Evolutionary conservation across 2,888 invertebrate genomes (phyloP).

Genomic region (Eretmocerus hayati): DNA sequence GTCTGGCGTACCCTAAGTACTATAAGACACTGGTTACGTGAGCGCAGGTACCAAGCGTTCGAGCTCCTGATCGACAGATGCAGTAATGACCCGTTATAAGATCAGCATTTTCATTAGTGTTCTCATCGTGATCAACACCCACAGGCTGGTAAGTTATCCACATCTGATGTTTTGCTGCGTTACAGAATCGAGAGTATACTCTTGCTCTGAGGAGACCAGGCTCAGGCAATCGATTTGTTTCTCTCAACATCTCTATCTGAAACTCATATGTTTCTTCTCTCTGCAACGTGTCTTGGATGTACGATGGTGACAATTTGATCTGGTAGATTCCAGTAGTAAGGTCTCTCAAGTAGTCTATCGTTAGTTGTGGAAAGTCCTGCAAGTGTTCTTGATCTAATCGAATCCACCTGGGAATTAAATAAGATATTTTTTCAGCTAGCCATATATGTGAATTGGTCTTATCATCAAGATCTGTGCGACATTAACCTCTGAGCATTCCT

Average conservation of each 20-base stretch:
- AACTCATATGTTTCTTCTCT: not conserved
- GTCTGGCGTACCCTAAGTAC: slow-evolving; percentile 3
- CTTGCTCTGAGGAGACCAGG: not conserved
- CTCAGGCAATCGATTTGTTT: not conserved
- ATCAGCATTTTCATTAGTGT: not conserved
- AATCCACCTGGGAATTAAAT: no score
- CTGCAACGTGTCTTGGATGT: slow-evolving; percentile 1
- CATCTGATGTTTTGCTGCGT: not conserved
- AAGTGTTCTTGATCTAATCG: not conserved
- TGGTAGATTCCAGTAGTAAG: not conserved
- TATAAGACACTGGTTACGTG: slow-evolving; percentile 5
- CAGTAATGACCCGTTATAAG: slow-evolving; percentile 6
- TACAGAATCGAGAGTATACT: not conserved
- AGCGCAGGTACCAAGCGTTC: slow-evolving; percentile 3
- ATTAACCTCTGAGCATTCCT: not conserved
- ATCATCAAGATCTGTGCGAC: no score
- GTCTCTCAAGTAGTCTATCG: not conserved
- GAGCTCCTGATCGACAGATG: not conserved
- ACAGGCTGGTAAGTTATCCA: no score
- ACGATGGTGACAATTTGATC: not conserved
- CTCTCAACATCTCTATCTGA: no score
- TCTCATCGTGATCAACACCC: not conserved
- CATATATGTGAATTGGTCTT: no score
- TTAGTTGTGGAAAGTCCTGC: not conserved
- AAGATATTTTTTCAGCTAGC: no score